Evolutionary conservation across 2,888 invertebrate genomes (phyloP).

Genomic region (Cotesia congregata): DNA sequence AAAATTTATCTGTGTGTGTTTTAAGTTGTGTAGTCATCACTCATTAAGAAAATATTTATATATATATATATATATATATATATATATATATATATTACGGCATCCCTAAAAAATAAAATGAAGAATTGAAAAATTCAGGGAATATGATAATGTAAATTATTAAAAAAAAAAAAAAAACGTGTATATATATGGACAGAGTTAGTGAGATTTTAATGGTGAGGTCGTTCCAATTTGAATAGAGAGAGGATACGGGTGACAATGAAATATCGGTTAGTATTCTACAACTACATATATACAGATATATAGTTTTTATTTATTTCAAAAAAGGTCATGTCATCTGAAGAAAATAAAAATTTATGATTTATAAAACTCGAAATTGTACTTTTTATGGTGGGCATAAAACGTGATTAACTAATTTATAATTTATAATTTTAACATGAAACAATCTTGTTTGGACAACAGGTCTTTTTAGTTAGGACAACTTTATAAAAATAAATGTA

Average conservation of each 20-base stretch:
- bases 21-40: not conserved
- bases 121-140: conserved; percentile 58
- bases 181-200: not conserved
- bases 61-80: conserved; percentile 16
- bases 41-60: conserved; percentile 11
- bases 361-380: conserved; percentile 27
- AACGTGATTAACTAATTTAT: not conserved
- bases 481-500: not conserved
- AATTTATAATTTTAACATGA: not conserved
- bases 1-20: not conserved
- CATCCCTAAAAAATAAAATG: conserved; percentile 9
- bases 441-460: not conserved
- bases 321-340: not conserved
- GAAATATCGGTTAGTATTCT: conserved; percentile 36
- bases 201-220: conserved; percentile 5
- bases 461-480: not conserved
- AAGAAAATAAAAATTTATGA: conserved; percentile 39
- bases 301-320: conserved; percentile 12
- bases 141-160: conserved; percentile 60
- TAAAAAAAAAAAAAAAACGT: not conserved
- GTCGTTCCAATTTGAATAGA: conserved; percentile 50
- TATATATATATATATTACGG: conserved; percentile 15
- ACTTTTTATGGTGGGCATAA: conserved; percentile 22
- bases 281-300: not conserved
- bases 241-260: conserved; percentile 25